A percentile compares a stretch with the other conserved stretches of the same genome.
These are phyloP conservation scores for Protobothrops flavoviridis DNA, from an alignment of 2,113 vertebrate species.

Conservation along the genomic window DNA sequence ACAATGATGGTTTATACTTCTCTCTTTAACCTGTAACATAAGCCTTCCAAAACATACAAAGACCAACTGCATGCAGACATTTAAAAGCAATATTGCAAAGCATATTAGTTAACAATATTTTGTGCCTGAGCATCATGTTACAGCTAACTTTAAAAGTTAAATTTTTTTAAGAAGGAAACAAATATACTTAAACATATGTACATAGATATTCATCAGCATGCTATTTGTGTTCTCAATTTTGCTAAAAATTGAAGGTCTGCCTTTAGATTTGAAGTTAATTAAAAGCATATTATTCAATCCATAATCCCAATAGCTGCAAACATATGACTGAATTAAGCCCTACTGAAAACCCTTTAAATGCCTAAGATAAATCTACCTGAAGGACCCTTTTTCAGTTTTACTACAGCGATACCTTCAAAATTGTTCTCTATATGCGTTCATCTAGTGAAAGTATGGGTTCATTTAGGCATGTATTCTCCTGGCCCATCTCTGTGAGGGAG, in stretches of 20 bases:
- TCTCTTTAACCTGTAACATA: slow-evolving; percentile 71
- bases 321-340: not conserved
- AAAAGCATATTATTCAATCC: not conserved
- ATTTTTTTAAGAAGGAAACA: not conserved
- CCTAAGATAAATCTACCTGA: not conserved
- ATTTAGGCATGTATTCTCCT: not conserved
- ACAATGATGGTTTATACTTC: slow-evolving; percentile 65
- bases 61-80: slow-evolving; percentile 36
- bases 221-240: not conserved
- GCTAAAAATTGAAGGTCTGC: not conserved
- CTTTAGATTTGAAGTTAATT: not conserved
- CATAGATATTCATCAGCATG: not conserved
- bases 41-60: slow-evolving; percentile 22
- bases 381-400: not conserved
- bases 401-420: not conserved
- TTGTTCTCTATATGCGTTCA: not conserved
- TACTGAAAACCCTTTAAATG: not conserved
- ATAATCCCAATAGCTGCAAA: not conserved
- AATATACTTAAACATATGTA: not conserved
- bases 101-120: not conserved
- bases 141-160: not conserved
- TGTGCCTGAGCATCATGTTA: not conserved
- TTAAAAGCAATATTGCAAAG: slow-evolving; percentile 21
- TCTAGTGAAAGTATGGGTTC: not conserved
- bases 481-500: not conserved